phyloP scores from a whole-genome alignment of 2,113 vertebrate species.

The Dolichallabes microphthalmus region DNA sequence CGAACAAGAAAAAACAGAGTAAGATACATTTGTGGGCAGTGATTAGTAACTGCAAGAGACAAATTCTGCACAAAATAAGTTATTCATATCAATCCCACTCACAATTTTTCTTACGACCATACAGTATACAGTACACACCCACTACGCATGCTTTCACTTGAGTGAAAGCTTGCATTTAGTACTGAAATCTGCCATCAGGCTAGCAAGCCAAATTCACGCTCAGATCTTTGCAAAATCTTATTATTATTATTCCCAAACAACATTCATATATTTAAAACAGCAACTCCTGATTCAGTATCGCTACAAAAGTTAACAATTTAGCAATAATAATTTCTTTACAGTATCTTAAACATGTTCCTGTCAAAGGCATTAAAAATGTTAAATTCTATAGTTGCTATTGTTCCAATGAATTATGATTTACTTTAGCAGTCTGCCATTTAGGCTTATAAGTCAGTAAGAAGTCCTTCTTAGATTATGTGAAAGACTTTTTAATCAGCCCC shows the following conservation, averaged over 20 bases:
- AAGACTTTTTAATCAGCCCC: neutral
- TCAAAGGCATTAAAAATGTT: neutral
- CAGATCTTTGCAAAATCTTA: too few relatives aligned
- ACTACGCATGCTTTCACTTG: neutral
- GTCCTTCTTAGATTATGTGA: neutral
- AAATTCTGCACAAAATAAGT: slow-evolving; percentile 26
- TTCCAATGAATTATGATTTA: neutral
- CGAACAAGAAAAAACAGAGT: neutral
- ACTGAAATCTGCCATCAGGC: neutral
- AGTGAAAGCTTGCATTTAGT: neutral
- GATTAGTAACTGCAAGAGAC: slow-evolving; percentile 22
- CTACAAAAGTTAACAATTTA: too few relatives aligned
- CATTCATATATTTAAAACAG: too few relatives aligned
- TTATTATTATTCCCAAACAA: too few relatives aligned
- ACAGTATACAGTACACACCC: slow-evolving; percentile 7
- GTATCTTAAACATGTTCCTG: neutral
- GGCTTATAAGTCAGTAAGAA: neutral
- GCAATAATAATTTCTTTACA: too few relatives aligned
- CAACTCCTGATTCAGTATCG: too few relatives aligned
- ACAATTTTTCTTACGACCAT: slow-evolving; percentile 22
- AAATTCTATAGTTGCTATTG: neutral
- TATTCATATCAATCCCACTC: slow-evolving; percentile 39
- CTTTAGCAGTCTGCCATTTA: too few relatives aligned
- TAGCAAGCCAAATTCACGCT: neutral
- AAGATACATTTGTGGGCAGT: neutral